These are phyloP conservation scores for Neoarius graeffei DNA, from an alignment of 2,113 vertebrate species.

Conservation along the genomic window DNA sequence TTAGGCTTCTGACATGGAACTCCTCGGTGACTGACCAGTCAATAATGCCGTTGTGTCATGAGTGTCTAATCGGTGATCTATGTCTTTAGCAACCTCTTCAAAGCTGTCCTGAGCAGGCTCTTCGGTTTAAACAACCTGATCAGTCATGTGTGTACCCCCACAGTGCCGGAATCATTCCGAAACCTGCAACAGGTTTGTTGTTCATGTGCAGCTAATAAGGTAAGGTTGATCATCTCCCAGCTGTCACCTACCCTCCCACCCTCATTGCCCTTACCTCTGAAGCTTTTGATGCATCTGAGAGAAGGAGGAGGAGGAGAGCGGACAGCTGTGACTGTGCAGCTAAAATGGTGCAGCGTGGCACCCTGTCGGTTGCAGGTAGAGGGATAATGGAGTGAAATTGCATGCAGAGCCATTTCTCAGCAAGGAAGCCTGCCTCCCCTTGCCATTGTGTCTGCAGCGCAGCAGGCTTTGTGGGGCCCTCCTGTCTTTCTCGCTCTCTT, in stretches of 20 bases:
- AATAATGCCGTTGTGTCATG: conserved; percentile 33
- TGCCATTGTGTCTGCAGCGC: conserved; percentile 50
- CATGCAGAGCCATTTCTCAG: conserved; percentile 60
- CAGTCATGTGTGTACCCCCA: conserved; percentile 8
- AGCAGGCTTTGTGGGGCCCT: conserved; percentile 46
- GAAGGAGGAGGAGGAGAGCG: conserved; percentile 21
- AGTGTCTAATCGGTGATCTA: conserved; percentile 32
- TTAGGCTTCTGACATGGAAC: conserved; percentile 14
- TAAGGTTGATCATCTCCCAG: conserved; percentile 36
- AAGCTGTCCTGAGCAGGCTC: conserved; percentile 13
- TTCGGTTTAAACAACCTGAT: conserved; percentile 25
- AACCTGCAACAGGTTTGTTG: conserved; percentile 35
- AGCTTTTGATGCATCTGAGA: conserved; percentile 48
- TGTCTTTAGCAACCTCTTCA: conserved; percentile 27
- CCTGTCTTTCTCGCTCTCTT: conserved; percentile 27
- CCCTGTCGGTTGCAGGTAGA: conserved; percentile 56
- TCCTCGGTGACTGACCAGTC: conserved; percentile 27
- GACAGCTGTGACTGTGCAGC: conserved; percentile 50
- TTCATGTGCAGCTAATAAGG: conserved; percentile 8
- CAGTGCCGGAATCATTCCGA: background rate
- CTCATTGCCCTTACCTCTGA: conserved; percentile 40
- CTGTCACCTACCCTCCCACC: conserved; percentile 14
- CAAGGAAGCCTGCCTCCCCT: conserved; percentile 58
- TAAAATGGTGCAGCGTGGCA: conserved; percentile 61
- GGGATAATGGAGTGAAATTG: conserved; percentile 66